Base-by-base conservation (phyloP, 2,888 invertebrate species). In the Alentia gelatinosa region DNA sequence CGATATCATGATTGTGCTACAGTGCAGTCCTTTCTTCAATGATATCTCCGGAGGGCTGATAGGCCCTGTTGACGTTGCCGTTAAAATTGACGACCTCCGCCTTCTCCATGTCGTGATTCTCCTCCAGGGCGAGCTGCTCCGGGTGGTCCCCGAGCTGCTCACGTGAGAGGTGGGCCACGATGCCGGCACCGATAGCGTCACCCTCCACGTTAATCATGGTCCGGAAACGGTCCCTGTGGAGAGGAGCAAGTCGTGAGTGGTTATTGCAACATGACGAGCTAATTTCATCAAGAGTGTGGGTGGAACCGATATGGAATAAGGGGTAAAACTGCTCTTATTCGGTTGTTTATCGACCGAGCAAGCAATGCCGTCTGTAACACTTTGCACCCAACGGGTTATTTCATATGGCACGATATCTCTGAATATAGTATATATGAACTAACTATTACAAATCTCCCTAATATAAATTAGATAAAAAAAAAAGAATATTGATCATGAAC, bases 151-250 rank as follows among this genome's bases (percentile, higher is more conserved):
- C 93, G 91, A 95, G 93, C 91, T 95, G 95, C 42, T 94, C 90
- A 90, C 94, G 94, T 12, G 95, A 96, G 50, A 98, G 97, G 93
- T 98, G 97, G 94, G 98, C 97, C 42, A 99, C 98, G 90, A 99
- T 97, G 91, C 98, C 98, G 79, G 99, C 98, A 74, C 99, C 99
- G 91, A 99, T 96, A 19, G 98, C 98, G 96, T 99, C 99, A 94
- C 99, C 99, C 96, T 99, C 97, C 47, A 99, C 99, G 96, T 99
- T 99, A 94, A 99, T 96, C 91, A 96, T 95, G 0, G 97, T 97
- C 97, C 95, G 98, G 97, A 95, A 98, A 97, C 95, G 96, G 93
- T 97, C 97, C 89, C 96, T 96, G 93, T 26, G 94, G n/a, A 4
- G 23, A 56, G n/a, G 19, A 19, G 56, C n/a, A 47, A 7, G 47